Percentiles rank a stretch among this genome's conserved stretches.
phyloP scores from a whole-genome alignment of 2,888 invertebrate genomes.

The Aleiodes testaceus region DNA sequence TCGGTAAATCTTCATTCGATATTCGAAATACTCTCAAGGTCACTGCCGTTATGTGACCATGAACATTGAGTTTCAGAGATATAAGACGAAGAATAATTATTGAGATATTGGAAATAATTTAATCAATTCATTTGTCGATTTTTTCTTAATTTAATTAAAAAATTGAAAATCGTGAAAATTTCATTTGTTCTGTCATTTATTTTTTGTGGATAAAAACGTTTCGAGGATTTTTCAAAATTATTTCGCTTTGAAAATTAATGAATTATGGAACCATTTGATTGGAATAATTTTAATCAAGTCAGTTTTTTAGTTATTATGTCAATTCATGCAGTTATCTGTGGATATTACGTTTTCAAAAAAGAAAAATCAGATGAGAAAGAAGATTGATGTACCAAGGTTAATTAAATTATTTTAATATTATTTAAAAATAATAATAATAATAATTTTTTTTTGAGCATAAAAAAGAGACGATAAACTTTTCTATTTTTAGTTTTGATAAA shows the following conservation, averaged over 20 bases:
- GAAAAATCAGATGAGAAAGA: neutral
- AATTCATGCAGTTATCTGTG: slow-evolving; percentile 40
- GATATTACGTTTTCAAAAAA: slow-evolving; percentile 33
- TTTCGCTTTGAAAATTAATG: neutral
- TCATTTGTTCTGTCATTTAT: neutral
- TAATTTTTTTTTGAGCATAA: too few relatives aligned
- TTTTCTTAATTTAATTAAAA: too few relatives aligned
- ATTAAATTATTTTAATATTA: neutral
- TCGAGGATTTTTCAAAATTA: neutral
- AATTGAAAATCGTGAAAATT: too few relatives aligned
- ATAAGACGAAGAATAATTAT: too few relatives aligned
- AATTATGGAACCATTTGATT: slow-evolving; percentile 48
- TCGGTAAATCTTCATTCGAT: neutral
- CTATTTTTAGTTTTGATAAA: too few relatives aligned
- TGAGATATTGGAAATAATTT: too few relatives aligned
- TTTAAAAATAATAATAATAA: too few relatives aligned
- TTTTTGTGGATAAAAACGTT: neutral
- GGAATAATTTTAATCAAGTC: slow-evolving; percentile 43
- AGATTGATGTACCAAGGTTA: slow-evolving; percentile 7
- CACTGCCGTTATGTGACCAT: too few relatives aligned
- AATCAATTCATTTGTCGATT: too few relatives aligned
- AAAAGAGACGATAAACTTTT: too few relatives aligned
- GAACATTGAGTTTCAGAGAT: too few relatives aligned
- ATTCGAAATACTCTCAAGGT: neutral
- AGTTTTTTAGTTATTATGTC: slow-evolving; percentile 38